phyloP scores from a whole-genome alignment of 2,797 vertebrate genomes.

The Gymnoscopelus braueri region DNA sequence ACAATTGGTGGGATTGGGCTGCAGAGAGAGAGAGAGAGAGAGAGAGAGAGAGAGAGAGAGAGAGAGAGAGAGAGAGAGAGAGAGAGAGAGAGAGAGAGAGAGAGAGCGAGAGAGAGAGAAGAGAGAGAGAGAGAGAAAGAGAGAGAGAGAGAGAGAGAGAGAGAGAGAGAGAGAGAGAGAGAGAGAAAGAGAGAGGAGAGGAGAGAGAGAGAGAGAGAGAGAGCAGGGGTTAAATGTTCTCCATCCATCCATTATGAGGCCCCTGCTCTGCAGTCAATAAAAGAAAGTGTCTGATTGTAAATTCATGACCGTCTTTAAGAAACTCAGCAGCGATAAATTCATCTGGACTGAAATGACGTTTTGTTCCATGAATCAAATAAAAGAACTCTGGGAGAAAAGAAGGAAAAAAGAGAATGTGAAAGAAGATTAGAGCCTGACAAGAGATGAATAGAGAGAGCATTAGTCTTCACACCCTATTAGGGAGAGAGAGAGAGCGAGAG shows the following conservation, averaged over 20 bases:
- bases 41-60: neutral
- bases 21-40: slow-evolving; percentile 13
- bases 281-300: slow-evolving; percentile 89
- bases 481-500: slow-evolving; percentile 78
- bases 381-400: slow-evolving; percentile 84
- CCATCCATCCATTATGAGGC: slow-evolving; percentile 78
- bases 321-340: slow-evolving; percentile 86
- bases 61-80: neutral
- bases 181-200: too few relatives aligned
- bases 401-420: slow-evolving; percentile 60
- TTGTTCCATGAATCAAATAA: slow-evolving; percentile 84
- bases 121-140: slow-evolving; percentile 13
- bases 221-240: slow-evolving; percentile 79
- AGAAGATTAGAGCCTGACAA: slow-evolving; percentile 89
- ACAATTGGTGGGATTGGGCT: slow-evolving; percentile 1
- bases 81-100: slow-evolving; percentile 1
- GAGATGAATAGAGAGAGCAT: slow-evolving; percentile 87
- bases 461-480: slow-evolving; percentile 89
- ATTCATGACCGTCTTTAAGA: slow-evolving; percentile 89
- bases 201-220: slow-evolving; percentile 5
- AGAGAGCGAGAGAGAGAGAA: neutral
- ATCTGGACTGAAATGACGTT: slow-evolving; percentile 80
- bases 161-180: slow-evolving; percentile 12
- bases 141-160: neutral
- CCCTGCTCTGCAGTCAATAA: slow-evolving; percentile 72